Evolutionary conservation across 2,797 vertebrate species (phyloP).

Genomic region (Buceros bicornis): DNA sequence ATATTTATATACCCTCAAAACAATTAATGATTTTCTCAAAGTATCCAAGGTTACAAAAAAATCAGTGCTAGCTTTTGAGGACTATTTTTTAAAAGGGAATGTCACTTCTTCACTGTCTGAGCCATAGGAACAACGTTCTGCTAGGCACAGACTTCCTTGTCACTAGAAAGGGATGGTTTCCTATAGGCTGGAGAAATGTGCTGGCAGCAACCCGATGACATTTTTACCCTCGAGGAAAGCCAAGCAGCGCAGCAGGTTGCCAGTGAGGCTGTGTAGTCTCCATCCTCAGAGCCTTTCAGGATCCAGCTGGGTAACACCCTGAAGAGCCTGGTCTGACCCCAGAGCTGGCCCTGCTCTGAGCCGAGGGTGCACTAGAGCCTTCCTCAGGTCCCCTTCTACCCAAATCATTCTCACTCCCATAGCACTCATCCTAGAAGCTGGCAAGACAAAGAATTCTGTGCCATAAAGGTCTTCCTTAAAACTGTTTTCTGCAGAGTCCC

Average conservation of each 20-base stretch:
- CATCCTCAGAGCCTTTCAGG: background rate
- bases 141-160: background rate
- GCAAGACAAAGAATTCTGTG: background rate
- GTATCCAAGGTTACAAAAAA: background rate
- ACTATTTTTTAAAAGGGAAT: background rate
- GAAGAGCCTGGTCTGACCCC: background rate
- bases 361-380: background rate
- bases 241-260: background rate
- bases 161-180: background rate
- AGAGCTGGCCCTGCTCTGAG: too few relatives aligned
- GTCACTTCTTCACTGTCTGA: background rate
- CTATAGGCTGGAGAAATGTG: background rate
- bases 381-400: background rate
- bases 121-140: background rate
- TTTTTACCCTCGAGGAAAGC: accelerated
- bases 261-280: background rate
- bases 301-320: background rate
- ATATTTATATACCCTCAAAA: background rate
- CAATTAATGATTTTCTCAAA: background rate
- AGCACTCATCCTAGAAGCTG: background rate
- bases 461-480: background rate
- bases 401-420: background rate
- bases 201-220: background rate
- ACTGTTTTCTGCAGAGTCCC: background rate
- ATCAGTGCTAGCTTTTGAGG: background rate